Conservation (phyloP, 2,888 invertebrate species). For the Listrodromus nycthemerus region DNA sequence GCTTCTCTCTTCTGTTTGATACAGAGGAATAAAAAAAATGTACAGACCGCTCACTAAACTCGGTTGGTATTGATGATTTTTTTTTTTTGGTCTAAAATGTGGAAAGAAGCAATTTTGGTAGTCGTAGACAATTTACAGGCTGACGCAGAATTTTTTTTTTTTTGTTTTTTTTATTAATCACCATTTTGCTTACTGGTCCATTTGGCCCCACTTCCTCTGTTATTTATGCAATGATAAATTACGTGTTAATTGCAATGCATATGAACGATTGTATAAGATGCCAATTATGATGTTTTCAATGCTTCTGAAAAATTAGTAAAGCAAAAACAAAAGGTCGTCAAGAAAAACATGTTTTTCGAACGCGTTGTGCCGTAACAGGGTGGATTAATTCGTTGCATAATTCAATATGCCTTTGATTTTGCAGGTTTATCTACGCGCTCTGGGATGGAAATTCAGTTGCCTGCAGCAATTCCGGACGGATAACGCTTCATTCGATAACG, state of each 20-base stretch:
- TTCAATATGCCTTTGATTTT: conserved; percentile 7
- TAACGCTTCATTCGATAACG: conserved; percentile 69
- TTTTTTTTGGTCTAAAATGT: no score
- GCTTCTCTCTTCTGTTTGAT: not conserved
- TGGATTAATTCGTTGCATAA: not conserved
- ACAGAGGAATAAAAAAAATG: no score
- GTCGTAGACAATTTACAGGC: no score
- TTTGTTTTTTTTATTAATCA: no score
- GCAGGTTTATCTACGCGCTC: not conserved
- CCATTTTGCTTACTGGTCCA: no score
- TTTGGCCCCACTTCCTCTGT: no score
- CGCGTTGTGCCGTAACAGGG: not conserved
- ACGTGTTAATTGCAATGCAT: no score
- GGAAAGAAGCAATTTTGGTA: no score
- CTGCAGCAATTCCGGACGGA: conserved; percentile 23
- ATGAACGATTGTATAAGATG: not conserved
- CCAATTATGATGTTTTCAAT: not conserved
- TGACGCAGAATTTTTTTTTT: no score
- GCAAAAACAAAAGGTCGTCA: not conserved
- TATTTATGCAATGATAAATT: no score
- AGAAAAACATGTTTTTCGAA: not conserved
- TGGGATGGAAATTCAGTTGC: conserved; percentile 18
- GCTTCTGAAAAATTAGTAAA: not conserved
- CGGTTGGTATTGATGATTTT: no score
- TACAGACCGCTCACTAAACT: no score